Evolutionary conservation across 2,113 vertebrate species (phyloP).

Genomic region (Lampris megalopsis): DNA sequence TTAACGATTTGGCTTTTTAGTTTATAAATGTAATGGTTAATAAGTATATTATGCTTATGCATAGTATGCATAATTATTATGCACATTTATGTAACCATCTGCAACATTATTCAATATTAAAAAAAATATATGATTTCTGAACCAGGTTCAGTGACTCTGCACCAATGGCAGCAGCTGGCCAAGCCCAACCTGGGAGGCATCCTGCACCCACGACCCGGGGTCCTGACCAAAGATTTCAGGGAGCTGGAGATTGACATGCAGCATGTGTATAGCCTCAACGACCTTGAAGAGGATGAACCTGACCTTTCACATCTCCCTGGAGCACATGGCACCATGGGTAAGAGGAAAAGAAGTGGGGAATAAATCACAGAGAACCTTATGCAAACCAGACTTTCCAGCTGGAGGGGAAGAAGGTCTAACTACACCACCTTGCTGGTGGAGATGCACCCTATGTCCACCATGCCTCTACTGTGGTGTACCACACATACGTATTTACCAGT

Average conservation of each 20-base stretch:
- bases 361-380: no score
- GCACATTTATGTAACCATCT: neutral
- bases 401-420: no score
- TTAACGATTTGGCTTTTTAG: no score
- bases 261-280: conserved; percentile 88
- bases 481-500: no score
- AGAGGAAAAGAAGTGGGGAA: neutral
- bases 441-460: no score
- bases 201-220: conserved; percentile 84
- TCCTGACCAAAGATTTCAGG: conserved; percentile 90
- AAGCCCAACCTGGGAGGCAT: conserved; percentile 86
- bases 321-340: conserved; percentile 78
- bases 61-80: neutral
- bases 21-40: no score
- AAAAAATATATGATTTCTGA: neutral
- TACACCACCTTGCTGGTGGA: no score
- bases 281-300: conserved; percentile 89
- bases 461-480: no score
- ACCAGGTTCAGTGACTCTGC: conserved; percentile 86
- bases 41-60: no score
- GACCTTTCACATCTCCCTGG: conserved; percentile 73
- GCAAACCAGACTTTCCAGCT: no score
- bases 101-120: neutral
- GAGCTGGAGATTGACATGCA: conserved; percentile 87
- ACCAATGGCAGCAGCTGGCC: conserved; percentile 92